Evolutionary conservation across 2,888 invertebrate genomes (phyloP), one percentile per base, ranked within the genome.

Genomic region (Plebejus melissa): DNA sequence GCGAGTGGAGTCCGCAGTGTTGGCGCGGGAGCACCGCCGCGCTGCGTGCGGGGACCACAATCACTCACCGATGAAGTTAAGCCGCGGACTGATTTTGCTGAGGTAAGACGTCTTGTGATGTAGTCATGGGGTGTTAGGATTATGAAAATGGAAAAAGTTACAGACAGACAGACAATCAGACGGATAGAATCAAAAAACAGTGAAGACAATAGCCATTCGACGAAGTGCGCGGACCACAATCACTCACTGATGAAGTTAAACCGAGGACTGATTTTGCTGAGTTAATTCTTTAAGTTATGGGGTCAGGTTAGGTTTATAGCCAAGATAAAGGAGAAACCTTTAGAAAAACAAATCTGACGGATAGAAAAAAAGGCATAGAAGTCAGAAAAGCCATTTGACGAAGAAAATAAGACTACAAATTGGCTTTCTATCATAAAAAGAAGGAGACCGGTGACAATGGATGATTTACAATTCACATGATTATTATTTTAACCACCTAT

Each of bases 201-300:
- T 32, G 32, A 32, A 32, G 32, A 32, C 32, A 32, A 32, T 32
- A 32, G 32, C 32, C 32, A 32, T 32, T 32, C 32, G 32, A 32
- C 32, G 32, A 32, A 32, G 32, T 77, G 1, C 13, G 80, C 0
- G 77, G 82, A 0, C 88, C 90, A 0, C 84, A 85, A 0, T 76
- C 82, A 0, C 80, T 90, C 3, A 78, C 81, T 0, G 78, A 80
- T 32, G 85, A 87, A n/a, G 87, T 79, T 0, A 78, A 82, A 0
- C 86, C 89, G 0, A 87, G 93, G 75, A 89, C 82, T 77, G 91
- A 92, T 74, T 93, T 92, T 77, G 89, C 91, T 32, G 93, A 93
- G 84, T 92, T 91, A 54, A 54, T 1, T 16, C 11, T 13, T 46
- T 22, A 22, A 22, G 6, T 22, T n/a, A n/a, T 58, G 5, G n/a